Percentiles rank a stretch among this genome's conserved stretches.
Evolutionary conservation across 92 coral and sea anemone species (phyloP).

Genomic region (Nematostella vectensis): DNA sequence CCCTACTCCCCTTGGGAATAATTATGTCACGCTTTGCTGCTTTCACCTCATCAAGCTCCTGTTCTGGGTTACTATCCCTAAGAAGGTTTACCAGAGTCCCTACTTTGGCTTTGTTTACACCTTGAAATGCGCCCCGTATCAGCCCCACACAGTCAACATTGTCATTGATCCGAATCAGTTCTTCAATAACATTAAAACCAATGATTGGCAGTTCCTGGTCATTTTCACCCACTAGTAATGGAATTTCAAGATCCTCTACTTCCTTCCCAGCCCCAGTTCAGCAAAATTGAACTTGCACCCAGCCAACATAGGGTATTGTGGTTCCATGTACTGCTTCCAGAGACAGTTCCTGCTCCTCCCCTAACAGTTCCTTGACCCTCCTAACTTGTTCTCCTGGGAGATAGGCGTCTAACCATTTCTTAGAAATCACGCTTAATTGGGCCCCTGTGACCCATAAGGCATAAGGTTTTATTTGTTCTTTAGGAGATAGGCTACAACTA

Average conservation of each 20-base stretch:
- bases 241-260: conserved; percentile 20
- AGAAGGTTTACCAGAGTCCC: neutral
- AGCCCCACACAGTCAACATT: neutral
- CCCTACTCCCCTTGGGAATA: conserved; percentile 9
- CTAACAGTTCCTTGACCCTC: conserved; percentile 29
- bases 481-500: conserved; percentile 28
- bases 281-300: conserved; percentile 40
- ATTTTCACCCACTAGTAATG: conserved; percentile 29
- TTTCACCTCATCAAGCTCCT: neutral
- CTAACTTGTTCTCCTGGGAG: conserved; percentile 22
- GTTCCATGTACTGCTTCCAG: conserved; percentile 57
- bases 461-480: conserved; percentile 24
- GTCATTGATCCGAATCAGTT: conserved; percentile 12
- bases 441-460: conserved; percentile 62
- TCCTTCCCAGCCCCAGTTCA: conserved; percentile 16
- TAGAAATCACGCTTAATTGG: conserved; percentile 35
- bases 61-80: neutral
- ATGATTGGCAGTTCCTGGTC: conserved; percentile 35
- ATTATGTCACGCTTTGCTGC: conserved; percentile 3
- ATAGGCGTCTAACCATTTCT: conserved; percentile 13
- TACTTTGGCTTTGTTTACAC: conserved; percentile 1
- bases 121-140: neutral
- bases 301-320: conserved; percentile 36
- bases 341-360: conserved; percentile 19
- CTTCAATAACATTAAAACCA: conserved; percentile 51